Percentiles rank a stretch among this genome's conserved stretches.
phyloP scores from a whole-genome alignment of 1,140 invertebrate genomes.

The Spodoptera frugiperda region DNA sequence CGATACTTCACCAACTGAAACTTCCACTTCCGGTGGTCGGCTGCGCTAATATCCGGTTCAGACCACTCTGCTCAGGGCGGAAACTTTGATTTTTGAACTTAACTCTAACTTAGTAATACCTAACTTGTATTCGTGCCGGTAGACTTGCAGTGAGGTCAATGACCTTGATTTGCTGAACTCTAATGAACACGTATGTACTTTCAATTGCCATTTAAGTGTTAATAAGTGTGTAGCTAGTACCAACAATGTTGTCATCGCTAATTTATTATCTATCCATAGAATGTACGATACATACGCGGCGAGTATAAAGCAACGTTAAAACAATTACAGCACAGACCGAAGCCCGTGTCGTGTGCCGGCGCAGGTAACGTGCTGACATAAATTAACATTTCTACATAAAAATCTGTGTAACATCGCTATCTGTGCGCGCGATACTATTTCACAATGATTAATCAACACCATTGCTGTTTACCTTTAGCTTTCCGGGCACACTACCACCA shows the following conservation, averaged over 20 bases:
- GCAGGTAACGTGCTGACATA: slow-evolving; percentile 44
- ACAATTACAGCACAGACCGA: slow-evolving; percentile 3
- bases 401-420: slow-evolving; percentile 54
- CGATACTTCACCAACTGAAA: slow-evolving; percentile 41
- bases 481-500: slow-evolving; percentile 48
- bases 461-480: slow-evolving; percentile 66
- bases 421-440: slow-evolving; percentile 61
- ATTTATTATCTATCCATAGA: too few species aligned
- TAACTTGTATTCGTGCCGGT: not conserved
- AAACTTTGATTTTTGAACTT: slow-evolving; percentile 37
- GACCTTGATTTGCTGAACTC: not conserved
- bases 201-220: too few species aligned
- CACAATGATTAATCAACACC: slow-evolving; percentile 72
- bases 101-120: slow-evolving; percentile 15
- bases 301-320: not conserved
- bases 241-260: too few species aligned
- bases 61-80: slow-evolving; percentile 11
- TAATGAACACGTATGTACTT: not conserved
- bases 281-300: too few species aligned
- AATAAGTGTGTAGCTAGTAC: too few species aligned
- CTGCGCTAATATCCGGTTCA: slow-evolving; percentile 40
- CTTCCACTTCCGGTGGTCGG: slow-evolving; percentile 31
- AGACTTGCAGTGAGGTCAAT: not conserved
- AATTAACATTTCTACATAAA: slow-evolving; percentile 62
- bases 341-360: not conserved